Conservation (phyloP, 1,140 invertebrate species). For the Belonocnema kinseyi region DNA sequence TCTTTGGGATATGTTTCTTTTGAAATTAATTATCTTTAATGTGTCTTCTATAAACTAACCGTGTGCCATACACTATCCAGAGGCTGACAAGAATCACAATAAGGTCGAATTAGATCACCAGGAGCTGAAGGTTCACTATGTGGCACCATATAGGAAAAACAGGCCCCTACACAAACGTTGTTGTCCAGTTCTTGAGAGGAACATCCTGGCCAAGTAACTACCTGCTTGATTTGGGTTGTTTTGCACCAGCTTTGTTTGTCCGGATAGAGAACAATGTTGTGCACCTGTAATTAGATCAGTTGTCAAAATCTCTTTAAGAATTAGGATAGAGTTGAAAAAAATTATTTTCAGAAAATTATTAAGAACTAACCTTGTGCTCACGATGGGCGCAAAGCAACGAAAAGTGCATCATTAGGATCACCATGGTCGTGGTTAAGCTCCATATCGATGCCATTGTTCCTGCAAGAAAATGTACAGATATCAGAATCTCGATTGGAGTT, state of each 20-base stretch:
- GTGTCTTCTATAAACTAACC: conserved; percentile 65
- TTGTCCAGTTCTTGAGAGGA: conserved; percentile 81
- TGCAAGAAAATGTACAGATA: conserved; percentile 49
- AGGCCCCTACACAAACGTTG: conserved; percentile 82
- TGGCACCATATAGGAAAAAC: conserved; percentile 83
- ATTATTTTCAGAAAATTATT: background rate
- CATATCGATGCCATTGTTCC: conserved; percentile 62
- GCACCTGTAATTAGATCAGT: conserved; percentile 73
- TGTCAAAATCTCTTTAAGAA: conserved; percentile 10
- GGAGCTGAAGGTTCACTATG: conserved; percentile 80
- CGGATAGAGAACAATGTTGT: conserved; percentile 82
- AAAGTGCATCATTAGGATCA: conserved; percentile 55
- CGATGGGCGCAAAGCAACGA: conserved; percentile 65
- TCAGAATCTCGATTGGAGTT: too few species aligned
- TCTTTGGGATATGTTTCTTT: too few species aligned
- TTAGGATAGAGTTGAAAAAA: background rate
- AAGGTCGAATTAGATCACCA: conserved; percentile 80
- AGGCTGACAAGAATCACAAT: conserved; percentile 83
- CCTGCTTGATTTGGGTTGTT: conserved; percentile 81
- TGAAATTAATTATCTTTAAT: too few species aligned
- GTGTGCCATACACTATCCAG: conserved; percentile 80
- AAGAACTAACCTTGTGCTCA: conserved; percentile 70
- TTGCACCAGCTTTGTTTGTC: conserved; percentile 84
- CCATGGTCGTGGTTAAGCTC: conserved; percentile 45
- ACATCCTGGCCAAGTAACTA: conserved; percentile 79